Base-by-base conservation (phyloP, 2,888 invertebrate species). In the Agapostemon virescens region DNA sequence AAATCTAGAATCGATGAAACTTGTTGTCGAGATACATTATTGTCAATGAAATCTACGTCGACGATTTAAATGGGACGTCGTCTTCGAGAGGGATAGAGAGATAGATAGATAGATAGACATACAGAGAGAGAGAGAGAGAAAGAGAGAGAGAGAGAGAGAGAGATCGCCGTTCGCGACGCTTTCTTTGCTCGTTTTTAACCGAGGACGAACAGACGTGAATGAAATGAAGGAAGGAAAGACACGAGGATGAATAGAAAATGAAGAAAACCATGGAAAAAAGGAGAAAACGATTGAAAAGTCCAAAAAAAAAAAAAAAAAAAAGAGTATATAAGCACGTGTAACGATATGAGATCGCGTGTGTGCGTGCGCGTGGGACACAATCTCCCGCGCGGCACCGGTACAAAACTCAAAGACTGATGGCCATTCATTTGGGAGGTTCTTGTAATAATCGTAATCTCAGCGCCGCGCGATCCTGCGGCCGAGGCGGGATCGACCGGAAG, bases 361-460 rank as follows among this genome's bases (percentile, higher is more conserved):
- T 11, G 42, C n/a, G 17, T 15, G 55, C 33, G 23, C 30, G 49
- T 9, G n/a, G n/a, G 17, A 26, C 15, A 15, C 23, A n/a, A n/a
- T 6, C 15, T 15, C 0, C 26, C 55, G 7, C 55, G 55, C 55
- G 26, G 77, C 82, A 85, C 84, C 78, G 61, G 71, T 70, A 80
- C 79, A 69, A 63, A 63, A 79, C 86, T 87, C 86, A 82, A 85
- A 87, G 80, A 84, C 86, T 77, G 85, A 87, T 89, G 90, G 89
- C 90, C 90, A 90, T 88, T 90, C 88, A 88, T 90, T 89, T 87
- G 88, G 67, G 88, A 90, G 81, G 85, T 87, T 88, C 84, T 89
- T 89, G 89, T 91, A 89, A 72, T 72, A 72, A 80, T 88, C 86
- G 88, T 90, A 89, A 87, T 85, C 82, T 74, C 86, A 80, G 33